Conservation (phyloP, 2,113 vertebrate genomes). For the Phylloscopus trochiloides region DNA sequence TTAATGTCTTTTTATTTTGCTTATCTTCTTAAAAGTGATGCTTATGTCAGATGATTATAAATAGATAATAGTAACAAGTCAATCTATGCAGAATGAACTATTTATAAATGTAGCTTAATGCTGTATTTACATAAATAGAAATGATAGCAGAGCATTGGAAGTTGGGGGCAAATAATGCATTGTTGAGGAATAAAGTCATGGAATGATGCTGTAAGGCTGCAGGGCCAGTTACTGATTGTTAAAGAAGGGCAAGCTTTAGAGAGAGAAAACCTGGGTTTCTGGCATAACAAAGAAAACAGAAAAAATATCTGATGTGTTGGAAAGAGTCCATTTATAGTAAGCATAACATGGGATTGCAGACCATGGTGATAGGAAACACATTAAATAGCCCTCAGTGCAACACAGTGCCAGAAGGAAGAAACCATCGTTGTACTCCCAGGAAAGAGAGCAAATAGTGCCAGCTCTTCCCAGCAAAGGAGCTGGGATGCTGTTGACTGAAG, state of each 20-base stretch:
- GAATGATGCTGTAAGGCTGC: neutral
- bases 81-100: neutral
- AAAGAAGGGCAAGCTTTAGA: neutral
- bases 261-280: neutral
- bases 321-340: neutral
- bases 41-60: neutral
- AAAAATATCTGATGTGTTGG: neutral
- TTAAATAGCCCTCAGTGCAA: neutral
- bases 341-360: neutral
- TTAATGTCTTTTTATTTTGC: neutral
- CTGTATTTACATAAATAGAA: neutral
- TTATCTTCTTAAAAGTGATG: neutral
- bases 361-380: neutral
- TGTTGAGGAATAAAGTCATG: neutral
- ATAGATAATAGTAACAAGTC: neutral
- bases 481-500: neutral
- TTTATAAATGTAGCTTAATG: neutral
- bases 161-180: neutral
- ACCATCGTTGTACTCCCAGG: neutral
- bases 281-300: neutral
- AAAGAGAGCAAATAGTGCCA: neutral
- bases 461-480: neutral
- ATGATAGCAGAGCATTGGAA: neutral
- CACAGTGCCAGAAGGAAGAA: neutral
- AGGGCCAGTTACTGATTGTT: neutral